These are phyloP conservation scores for Sinohyriopsis cumingii DNA, from an alignment of 2,888 invertebrate species.

Conservation along the genomic window DNA sequence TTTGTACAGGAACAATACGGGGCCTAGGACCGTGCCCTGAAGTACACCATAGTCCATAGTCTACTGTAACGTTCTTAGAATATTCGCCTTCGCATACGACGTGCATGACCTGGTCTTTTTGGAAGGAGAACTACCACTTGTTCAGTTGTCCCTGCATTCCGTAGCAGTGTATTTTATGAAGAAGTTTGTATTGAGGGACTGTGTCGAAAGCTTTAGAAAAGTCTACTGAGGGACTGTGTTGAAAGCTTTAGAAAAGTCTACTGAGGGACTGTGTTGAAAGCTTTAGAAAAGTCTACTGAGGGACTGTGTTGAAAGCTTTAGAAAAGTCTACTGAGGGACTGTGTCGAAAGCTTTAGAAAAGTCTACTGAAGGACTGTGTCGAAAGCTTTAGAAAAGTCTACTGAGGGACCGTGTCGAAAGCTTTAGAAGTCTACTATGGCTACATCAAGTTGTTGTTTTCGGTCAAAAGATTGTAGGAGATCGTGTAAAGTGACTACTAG, in stretches of 20 bases:
- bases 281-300: conserved; percentile 9
- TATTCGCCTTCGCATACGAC: too few relatives aligned
- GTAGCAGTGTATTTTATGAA: conserved; percentile 2
- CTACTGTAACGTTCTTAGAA: background rate
- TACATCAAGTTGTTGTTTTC: background rate
- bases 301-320: conserved; percentile 16
- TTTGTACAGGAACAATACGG: background rate
- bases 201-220: too few relatives aligned
- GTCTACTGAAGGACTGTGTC: conserved; percentile 7
- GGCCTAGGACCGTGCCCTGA: conserved; percentile 2
- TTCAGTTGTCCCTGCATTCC: background rate
- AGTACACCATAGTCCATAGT: too few relatives aligned
- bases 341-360: conserved; percentile 6
- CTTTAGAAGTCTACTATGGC: conserved; percentile 6
- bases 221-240: conserved; percentile 13
- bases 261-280: too few relatives aligned
- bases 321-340: conserved; percentile 17
- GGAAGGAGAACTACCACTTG: conserved; percentile 3
- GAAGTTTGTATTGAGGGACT: background rate
- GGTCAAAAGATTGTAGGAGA: background rate
- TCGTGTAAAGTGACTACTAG: too few relatives aligned
- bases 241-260: conserved; percentile 16
- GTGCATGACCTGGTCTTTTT: background rate
- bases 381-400: conserved; percentile 7
- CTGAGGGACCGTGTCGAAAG: conserved; percentile 8